These are phyloP conservation scores for Salminus brasiliensis DNA, from an alignment of 2,113 vertebrate genomes.

Conservation along the genomic window DNA sequence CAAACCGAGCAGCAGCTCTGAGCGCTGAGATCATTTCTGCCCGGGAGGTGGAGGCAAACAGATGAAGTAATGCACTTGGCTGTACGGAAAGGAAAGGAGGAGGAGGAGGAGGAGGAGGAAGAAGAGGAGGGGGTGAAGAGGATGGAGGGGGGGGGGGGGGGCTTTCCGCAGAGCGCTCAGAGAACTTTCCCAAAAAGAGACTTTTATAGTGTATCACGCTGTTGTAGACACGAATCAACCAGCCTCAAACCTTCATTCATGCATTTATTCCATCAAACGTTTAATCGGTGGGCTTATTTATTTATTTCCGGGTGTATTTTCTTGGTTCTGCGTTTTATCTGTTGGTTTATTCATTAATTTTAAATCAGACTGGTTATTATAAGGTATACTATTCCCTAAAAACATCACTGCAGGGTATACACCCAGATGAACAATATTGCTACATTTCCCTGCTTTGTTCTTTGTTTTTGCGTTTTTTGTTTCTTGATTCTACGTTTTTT, in stretches of 20 bases:
- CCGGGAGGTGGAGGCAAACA: conserved; percentile 22
- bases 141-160: neutral
- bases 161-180: neutral
- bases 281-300: neutral
- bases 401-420: too few relatives aligned
- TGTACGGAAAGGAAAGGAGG: neutral
- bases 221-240: neutral
- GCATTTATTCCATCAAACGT: neutral
- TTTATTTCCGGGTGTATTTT: too few relatives aligned
- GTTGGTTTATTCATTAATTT: too few relatives aligned
- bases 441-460: too few relatives aligned
- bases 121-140: neutral
- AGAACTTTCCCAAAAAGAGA: conserved; percentile 1
- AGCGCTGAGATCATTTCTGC: conserved; percentile 16
- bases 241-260: neutral
- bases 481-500: too few relatives aligned
- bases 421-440: too few relatives aligned
- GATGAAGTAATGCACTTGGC: conserved; percentile 48
- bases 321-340: too few relatives aligned
- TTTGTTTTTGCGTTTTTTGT: too few relatives aligned
- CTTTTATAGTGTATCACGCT: neutral
- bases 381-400: too few relatives aligned
- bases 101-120: neutral
- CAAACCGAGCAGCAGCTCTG: neutral
- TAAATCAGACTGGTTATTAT: too few relatives aligned